Evolutionary conservation across 2,113 vertebrate genomes (phyloP).

Genomic region (Arizona elegans): DNA sequence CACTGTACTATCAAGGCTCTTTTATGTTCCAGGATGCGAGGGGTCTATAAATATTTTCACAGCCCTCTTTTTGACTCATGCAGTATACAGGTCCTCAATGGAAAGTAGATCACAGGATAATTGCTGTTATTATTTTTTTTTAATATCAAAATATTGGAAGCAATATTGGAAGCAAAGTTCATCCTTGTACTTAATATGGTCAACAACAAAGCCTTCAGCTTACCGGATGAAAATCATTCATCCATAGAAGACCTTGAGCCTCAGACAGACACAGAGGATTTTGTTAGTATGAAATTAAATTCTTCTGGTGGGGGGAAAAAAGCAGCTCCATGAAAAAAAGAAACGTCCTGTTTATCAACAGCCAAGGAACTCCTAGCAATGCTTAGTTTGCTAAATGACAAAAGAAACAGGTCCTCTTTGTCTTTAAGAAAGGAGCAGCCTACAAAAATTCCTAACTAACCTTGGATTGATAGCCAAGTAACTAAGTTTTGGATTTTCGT

Average conservation of each 20-base stretch:
- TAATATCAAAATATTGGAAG: neutral
- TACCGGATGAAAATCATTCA: neutral
- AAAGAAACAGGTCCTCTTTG: neutral
- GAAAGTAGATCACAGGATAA: neutral
- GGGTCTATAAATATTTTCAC: no score
- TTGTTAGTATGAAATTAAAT: fast-evolving
- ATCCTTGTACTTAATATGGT: neutral
- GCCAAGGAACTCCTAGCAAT: neutral
- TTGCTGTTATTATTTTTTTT: neutral
- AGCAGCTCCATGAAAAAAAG: no score
- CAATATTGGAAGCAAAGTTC: neutral
- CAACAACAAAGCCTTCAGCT: neutral
- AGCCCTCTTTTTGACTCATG: no score
- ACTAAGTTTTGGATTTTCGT: neutral
- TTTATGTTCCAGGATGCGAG: no score
- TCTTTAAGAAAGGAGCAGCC: neutral
- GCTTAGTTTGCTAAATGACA: neutral
- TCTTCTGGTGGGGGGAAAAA: fast-evolving
- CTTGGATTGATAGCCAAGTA: neutral
- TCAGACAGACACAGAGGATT: fast-evolving
- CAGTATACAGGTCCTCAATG: no score
- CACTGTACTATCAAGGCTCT: no score
- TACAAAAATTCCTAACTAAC: neutral
- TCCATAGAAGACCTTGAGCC: neutral
- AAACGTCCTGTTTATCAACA: neutral